Conservation (phyloP, 92 coral and sea anemone species). For the Metridium senile region DNA sequence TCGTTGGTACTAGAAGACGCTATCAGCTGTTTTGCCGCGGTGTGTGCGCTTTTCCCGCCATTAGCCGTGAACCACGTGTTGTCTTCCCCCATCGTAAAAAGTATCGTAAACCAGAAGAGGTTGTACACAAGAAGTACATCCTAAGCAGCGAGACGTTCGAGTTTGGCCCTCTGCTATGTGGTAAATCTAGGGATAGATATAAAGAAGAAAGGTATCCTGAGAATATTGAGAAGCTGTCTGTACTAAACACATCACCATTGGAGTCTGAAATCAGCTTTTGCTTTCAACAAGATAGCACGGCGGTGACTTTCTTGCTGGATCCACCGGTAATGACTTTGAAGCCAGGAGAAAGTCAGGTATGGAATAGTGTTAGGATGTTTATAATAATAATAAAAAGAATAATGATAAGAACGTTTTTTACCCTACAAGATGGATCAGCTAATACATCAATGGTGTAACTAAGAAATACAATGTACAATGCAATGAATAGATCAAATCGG, state of each 20-base stretch:
- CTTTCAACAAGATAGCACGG: slow-evolving; percentile 91
- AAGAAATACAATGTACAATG: no score
- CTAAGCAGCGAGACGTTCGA: slow-evolving; percentile 88
- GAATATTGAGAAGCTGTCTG: slow-evolving; percentile 80
- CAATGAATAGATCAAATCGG: no score
- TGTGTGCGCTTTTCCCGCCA: slow-evolving; percentile 95
- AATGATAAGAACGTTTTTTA: no score
- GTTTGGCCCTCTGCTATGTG: slow-evolving; percentile 96
- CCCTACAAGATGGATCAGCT: no score
- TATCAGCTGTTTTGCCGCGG: slow-evolving; percentile 98
- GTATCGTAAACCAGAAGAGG: slow-evolving; percentile 95
- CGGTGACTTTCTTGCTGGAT: slow-evolving; percentile 86
- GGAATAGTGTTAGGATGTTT: not conserved
- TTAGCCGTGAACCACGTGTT: slow-evolving; percentile 97
- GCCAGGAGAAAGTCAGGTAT: slow-evolving; percentile 89
- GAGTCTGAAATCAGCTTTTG: slow-evolving; percentile 91
- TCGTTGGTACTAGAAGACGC: slow-evolving; percentile 96
- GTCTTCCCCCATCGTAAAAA: slow-evolving; percentile 95
- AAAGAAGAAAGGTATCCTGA: slow-evolving; percentile 96
- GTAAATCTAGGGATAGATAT: slow-evolving; percentile 92
- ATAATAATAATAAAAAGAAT: no score
- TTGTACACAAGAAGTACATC: slow-evolving; percentile 94
- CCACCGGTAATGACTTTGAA: slow-evolving; percentile 91
- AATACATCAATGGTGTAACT: no score
- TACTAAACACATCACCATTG: slow-evolving; percentile 89